Base-by-base conservation (phyloP, 92 coral and sea anemone genomes). In the Zoanthus sansibaricus region DNA sequence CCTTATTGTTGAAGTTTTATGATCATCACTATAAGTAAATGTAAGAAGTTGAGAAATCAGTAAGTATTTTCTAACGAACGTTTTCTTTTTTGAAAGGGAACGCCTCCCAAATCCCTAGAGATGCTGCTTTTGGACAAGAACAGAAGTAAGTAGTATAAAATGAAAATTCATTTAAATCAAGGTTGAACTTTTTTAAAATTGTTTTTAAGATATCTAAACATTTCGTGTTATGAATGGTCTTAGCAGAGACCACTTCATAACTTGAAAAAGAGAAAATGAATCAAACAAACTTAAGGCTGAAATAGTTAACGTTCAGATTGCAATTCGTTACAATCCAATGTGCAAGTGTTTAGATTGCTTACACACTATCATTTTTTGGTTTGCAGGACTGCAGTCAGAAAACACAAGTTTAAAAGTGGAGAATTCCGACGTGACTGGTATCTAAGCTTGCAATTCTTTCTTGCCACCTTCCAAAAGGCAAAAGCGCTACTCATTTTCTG, bases 81-180 rank as follows among this genome's bases (percentile, higher is more conserved):
- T 49, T 16, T 25, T 84, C 6, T 58, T 10, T 55, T 5, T 66
- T 2, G 25, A 37, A 37, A 95, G 98, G 94, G 87, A 46, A 73
- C 97, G 7, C 56, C 92, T 30, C 96, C 98, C 14, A 97, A 97
- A 62, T 95, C 99, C 17, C 91, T 97, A n/a, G 99, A 97, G 86
- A 95, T 93, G 95, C 97, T 95, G 62, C 98, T 97, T 56, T 86
- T 97, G 82, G 97, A 97, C 83, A 97, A 97, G 93, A 97, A 97
- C 77, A 92, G 93, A 89, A 91, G 99, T 97, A 88, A 44, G 96
- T 89, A 45, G 7, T 42, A 30, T 18, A 51, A 0, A 49, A 6
- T 70, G 4, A 1, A 9, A 31, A 16, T 8, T 45, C 25, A 25
- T 25, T 25, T 47, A 30, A 69, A 25, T 25, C 0, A 18, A 67